Conservation (phyloP, 2,888 invertebrate species). For the Drosophila paracracens region DNA sequence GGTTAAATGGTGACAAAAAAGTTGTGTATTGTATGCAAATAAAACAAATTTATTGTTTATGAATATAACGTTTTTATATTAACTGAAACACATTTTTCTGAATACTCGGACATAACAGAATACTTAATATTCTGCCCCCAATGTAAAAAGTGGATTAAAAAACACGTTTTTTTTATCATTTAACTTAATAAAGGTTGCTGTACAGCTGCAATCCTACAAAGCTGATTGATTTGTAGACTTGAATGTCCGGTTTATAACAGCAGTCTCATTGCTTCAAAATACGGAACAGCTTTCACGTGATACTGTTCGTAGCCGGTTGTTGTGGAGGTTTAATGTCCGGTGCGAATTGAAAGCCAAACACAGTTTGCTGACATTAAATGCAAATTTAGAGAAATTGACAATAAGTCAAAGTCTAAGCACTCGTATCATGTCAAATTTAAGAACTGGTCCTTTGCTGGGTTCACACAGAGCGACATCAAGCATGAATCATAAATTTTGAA, state of each 20-base stretch:
- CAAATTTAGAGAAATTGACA: neutral
- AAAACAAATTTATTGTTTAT: neutral
- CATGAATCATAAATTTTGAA: neutral
- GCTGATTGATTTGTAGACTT: neutral
- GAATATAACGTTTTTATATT: neutral
- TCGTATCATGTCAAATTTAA: too few species aligned
- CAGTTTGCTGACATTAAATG: neutral
- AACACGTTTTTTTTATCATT: neutral
- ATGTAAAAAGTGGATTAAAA: too few species aligned
- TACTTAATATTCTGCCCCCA: neutral
- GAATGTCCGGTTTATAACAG: neutral
- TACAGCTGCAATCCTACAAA: neutral
- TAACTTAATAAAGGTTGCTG: neutral
- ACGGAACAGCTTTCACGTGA: neutral
- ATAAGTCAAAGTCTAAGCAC: neutral
- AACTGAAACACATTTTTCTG: neutral
- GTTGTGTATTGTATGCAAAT: constrained; percentile 9
- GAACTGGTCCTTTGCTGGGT: too few species aligned
- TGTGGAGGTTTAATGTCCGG: neutral
- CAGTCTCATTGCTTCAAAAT: neutral
- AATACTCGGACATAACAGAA: neutral
- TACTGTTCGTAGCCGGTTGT: neutral
- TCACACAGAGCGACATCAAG: neutral
- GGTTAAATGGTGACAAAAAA: constrained; percentile 11
- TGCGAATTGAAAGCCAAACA: neutral